A percentile compares a stretch with the other conserved stretches of the same genome.
phyloP scores from a whole-genome alignment of 2,888 invertebrate species.

The Capitulum mitella region DNA sequence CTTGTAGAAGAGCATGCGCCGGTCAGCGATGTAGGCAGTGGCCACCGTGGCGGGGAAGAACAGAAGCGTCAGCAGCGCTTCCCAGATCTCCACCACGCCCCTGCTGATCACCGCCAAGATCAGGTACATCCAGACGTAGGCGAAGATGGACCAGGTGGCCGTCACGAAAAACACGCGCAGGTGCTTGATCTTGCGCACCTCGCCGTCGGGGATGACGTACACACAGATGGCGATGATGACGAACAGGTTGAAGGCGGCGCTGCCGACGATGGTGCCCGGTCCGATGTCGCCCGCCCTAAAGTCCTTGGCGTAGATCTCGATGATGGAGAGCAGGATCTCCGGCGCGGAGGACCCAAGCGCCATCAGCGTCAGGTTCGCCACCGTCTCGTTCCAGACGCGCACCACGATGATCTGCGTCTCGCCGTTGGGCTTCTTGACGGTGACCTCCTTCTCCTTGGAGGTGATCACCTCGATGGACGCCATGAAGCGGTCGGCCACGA shows the following conservation, averaged over 20 bases:
- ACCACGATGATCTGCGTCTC: slow-evolving; percentile 83
- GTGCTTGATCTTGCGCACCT: slow-evolving; percentile 90
- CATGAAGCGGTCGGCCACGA: slow-evolving; percentile 98
- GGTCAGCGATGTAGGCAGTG: slow-evolving; percentile 94
- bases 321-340: slow-evolving; percentile 93
- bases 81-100: slow-evolving; percentile 90
- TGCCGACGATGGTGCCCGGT: slow-evolving; percentile 96
- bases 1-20: slow-evolving; percentile 73
- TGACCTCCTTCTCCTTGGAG: slow-evolving; percentile 90
- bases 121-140: slow-evolving; percentile 96
- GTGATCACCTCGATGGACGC: slow-evolving; percentile 99
- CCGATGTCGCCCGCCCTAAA: slow-evolving; percentile 95
- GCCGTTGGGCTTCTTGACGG: slow-evolving; percentile 72
- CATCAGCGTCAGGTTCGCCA: slow-evolving; percentile 97
- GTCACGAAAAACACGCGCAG: slow-evolving; percentile 95
- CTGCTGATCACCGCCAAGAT: slow-evolving; percentile 83
- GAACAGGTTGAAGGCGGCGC: slow-evolving; percentile 96
- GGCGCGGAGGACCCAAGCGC: slow-evolving; percentile 97
- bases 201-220: slow-evolving; percentile 78
- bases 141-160: slow-evolving; percentile 94
- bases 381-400: slow-evolving; percentile 98
- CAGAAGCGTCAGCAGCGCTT: slow-evolving; percentile 85
- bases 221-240: slow-evolving; percentile 95
- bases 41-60: slow-evolving; percentile 95
- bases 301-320: slow-evolving; percentile 92